phyloP scores from a whole-genome alignment of 2,888 invertebrate genomes.

The Scaeva pyrastri region DNA sequence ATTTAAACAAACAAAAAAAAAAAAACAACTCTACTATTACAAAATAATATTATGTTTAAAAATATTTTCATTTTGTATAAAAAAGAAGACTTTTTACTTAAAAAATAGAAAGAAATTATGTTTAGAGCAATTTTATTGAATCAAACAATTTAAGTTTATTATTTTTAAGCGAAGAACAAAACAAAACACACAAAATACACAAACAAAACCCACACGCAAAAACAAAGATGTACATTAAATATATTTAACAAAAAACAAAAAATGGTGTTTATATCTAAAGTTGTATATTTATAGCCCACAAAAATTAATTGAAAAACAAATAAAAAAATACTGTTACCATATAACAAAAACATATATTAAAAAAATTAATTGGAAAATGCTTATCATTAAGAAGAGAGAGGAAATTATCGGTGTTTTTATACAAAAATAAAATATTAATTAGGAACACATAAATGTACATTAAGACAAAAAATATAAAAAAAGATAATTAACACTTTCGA shows the following conservation, averaged over 20 bases:
- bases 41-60: conserved; percentile 40
- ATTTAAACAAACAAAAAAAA: conserved; percentile 24
- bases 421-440: conserved; percentile 42
- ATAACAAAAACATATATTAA: conserved; percentile 45
- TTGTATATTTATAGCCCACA: conserved; percentile 56
- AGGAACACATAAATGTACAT: conserved; percentile 49
- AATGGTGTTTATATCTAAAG: conserved; percentile 30
- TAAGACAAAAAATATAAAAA: conserved; percentile 42
- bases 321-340: conserved; percentile 50
- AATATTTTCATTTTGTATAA: conserved; percentile 61
- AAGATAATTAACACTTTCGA: conserved; percentile 28
- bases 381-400: conserved; percentile 23
- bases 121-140: conserved; percentile 68
- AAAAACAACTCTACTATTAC: conserved; percentile 42
- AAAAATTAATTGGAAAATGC: conserved; percentile 33
- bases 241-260: conserved; percentile 15
- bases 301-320: conserved; percentile 33
- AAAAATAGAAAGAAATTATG: conserved; percentile 37
- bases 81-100: conserved; percentile 61
- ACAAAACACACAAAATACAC: conserved; percentile 52
- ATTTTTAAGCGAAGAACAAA: conserved; percentile 72
- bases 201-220: conserved; percentile 50
- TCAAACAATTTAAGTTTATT: conserved; percentile 60
- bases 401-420: conserved; percentile 65
- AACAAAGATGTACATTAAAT: conserved; percentile 48